Conservation (phyloP, 2,888 invertebrate species). For the Lasioglossum leucozonium region DNA sequence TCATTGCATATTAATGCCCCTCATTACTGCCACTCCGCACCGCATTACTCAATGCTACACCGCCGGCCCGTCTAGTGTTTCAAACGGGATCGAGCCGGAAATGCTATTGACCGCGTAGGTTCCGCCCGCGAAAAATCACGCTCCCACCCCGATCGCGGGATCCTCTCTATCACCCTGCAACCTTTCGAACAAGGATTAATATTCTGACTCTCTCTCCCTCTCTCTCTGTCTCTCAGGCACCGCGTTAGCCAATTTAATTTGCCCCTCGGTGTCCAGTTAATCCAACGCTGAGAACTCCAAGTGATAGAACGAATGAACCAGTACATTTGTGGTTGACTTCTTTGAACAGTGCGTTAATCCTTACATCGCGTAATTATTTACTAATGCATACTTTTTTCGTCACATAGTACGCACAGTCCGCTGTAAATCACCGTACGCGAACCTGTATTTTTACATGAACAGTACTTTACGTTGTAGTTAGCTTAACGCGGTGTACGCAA, state of each 20-base stretch:
- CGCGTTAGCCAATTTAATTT: neutral
- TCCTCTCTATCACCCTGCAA: neutral
- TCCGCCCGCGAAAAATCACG: slow-evolving; percentile 64
- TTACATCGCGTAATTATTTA: neutral
- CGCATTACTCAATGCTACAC: slow-evolving; percentile 82
- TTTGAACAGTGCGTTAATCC: neutral
- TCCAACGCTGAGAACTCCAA: neutral
- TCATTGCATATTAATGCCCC: slow-evolving; percentile 82
- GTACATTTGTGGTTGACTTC: neutral
- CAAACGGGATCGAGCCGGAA: slow-evolving; percentile 76
- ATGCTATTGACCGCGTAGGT: slow-evolving; percentile 69
- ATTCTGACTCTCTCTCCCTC: neutral
- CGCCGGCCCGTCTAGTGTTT: slow-evolving; percentile 79
- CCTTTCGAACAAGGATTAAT: neutral
- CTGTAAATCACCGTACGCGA: neutral
- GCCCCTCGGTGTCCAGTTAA: neutral
- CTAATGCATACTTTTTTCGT: neutral
- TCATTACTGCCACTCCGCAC: slow-evolving; percentile 82
- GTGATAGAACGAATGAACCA: too few species aligned
- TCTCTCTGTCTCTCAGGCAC: neutral
- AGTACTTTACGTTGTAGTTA: slow-evolving; percentile 1
- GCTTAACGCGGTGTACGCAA: neutral
- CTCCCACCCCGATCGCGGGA: neutral
- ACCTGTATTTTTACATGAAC: neutral
- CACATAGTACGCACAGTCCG: neutral